These are phyloP conservation scores for Chymomyza amoena DNA, from an alignment of 2,888 invertebrate genomes.

Conservation along the genomic window DNA sequence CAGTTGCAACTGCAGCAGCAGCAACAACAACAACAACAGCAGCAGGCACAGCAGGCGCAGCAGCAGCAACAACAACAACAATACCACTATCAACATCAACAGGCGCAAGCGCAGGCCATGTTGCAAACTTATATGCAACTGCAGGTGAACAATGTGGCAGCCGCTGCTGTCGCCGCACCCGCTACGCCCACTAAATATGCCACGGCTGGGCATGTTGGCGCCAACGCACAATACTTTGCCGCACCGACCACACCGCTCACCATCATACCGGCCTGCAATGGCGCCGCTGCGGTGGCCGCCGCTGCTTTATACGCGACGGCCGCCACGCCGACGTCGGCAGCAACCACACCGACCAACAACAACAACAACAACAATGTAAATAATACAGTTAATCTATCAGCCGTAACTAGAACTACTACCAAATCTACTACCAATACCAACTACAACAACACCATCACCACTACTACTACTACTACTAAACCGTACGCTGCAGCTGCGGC, in stretches of 20 bases:
- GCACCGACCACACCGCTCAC: slow-evolving; percentile 73
- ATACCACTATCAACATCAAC: slow-evolving; percentile 49
- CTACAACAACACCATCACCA: slow-evolving; percentile 38
- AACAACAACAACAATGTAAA: slow-evolving; percentile 75
- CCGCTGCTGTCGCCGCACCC: slow-evolving; percentile 52
- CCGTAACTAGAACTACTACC: slow-evolving; percentile 77
- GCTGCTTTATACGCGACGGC: slow-evolving; percentile 70
- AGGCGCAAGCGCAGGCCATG: slow-evolving; percentile 76
- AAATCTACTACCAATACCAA: slow-evolving; percentile 41
- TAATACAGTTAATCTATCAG: slow-evolving; percentile 78
- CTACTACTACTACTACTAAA: slow-evolving; percentile 61
- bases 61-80: slow-evolving; percentile 41
- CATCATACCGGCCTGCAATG: slow-evolving; percentile 70
- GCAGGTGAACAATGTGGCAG: slow-evolving; percentile 73
- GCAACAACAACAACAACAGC: slow-evolving; percentile 64
- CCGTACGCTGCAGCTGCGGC: slow-evolving; percentile 28
- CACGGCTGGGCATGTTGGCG: slow-evolving; percentile 30
- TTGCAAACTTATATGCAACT: slow-evolving; percentile 77
- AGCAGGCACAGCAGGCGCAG: slow-evolving; percentile 60
- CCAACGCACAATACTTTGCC: slow-evolving; percentile 62
- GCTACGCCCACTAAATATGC: slow-evolving; percentile 71
- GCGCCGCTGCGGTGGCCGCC: slow-evolving; percentile 68
- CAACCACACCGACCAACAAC: slow-evolving; percentile 67
- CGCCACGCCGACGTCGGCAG: slow-evolving; percentile 66
- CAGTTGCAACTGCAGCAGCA: slow-evolving; percentile 58